Conservation (phyloP, 2,797 vertebrate genomes). For the Coccyzus lansbergi region DNA sequence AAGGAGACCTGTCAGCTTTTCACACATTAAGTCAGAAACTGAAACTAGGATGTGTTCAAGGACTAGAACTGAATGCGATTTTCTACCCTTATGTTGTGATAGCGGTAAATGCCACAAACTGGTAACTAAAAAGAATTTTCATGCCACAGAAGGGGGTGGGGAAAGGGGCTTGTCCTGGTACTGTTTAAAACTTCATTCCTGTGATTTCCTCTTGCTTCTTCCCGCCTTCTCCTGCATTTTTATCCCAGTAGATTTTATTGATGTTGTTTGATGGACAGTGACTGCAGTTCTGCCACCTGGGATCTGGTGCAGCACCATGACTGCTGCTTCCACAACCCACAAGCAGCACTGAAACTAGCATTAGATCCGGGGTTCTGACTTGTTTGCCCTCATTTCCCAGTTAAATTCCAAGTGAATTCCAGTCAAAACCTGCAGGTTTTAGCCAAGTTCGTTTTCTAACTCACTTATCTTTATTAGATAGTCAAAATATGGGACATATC, state of each 20-base stretch:
- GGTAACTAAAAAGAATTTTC: not conserved
- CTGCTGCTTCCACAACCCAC: not conserved
- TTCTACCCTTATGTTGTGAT: not conserved
- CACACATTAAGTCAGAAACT: not conserved
- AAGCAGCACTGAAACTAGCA: not conserved
- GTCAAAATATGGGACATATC: not conserved
- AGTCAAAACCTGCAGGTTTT: not conserved
- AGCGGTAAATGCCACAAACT: not conserved
- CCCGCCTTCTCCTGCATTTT: not conserved
- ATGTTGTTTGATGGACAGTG: not conserved
- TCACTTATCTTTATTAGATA: not conserved
- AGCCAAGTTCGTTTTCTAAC: not conserved
- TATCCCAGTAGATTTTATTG: not conserved
- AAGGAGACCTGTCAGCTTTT: not conserved
- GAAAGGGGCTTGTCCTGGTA: not conserved
- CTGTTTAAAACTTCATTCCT: not conserved
- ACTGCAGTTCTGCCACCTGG: fast-evolving
- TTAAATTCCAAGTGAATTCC: not conserved
- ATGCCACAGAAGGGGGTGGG: no score
- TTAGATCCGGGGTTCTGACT: not conserved
- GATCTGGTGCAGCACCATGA: not conserved
- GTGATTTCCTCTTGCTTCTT: not conserved
- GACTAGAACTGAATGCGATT: not conserved
- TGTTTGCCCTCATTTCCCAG: not conserved
- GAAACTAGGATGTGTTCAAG: not conserved